Base-by-base conservation (phyloP, 2,888 invertebrate species). In the Tuberolachnus salignus region DNA sequence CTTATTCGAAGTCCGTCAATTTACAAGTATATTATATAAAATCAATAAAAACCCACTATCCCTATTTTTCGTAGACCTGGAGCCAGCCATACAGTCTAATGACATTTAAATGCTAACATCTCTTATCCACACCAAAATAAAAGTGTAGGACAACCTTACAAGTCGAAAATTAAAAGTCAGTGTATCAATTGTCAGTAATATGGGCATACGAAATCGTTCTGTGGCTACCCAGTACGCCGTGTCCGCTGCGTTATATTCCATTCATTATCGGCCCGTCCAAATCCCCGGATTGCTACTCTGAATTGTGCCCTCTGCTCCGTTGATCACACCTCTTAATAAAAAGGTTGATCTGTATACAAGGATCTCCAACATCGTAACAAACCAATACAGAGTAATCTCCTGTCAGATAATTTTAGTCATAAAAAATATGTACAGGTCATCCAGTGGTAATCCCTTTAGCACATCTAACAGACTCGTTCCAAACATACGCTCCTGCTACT, bases 351-450 rank as follows among this genome's bases (percentile, higher is more conserved):
- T 1, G 26, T 67, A 1, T 67, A 49, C 66, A 66, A 23, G 49
- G 26, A 66, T 2, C 66, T 66, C 1, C 66, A 66, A 66, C 46
- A 42, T 23, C 66, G 61, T 0, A 61, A 34, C 10, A 61, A 34
- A 61, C 61, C 61, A n/a, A 61, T n/a, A 21, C 16, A 21, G 13
- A 61, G 11, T n/a, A 61, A 61, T 61, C 10, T 46, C 19, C 53
- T 69, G 42, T 69, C 53, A 26, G 69, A 69, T 42, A 53, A 69
- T 69, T 13, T 16, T n/a, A 69, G 69, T 69, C 69, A 34, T 69
- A 69, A 69, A 16, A 53, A 69, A n/a, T 53, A 51, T 69, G 69
- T 69, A 51, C 51, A 67, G 51, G 51, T 51, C 51, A 67, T 1
- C 51, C 67, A 67, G 69, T 70, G 70, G 55, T 21, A 70, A 70